Conservation (phyloP, 2,113 vertebrate genomes). For the Oxygymnocypris stewartii region DNA sequence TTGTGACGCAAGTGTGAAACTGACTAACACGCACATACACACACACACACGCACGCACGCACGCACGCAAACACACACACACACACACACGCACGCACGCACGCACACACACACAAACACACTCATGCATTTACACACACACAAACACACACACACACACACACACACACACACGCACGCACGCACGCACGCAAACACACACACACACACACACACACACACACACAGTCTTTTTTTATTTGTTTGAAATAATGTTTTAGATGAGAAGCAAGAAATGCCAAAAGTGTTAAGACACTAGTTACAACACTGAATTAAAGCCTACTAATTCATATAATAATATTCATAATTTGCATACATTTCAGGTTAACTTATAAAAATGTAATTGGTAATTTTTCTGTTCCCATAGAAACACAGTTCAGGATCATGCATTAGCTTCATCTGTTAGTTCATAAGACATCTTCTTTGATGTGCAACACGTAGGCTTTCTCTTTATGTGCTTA, state of each 20-base stretch:
- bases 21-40: neutral
- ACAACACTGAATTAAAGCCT: neutral
- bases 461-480: neutral
- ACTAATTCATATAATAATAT: neutral
- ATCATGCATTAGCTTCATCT: constrained; percentile 4
- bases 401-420: constrained; percentile 5
- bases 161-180: neutral
- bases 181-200: no score
- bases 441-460: neutral
- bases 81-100: no score
- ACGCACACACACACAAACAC: no score
- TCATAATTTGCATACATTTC: neutral
- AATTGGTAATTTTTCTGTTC: neutral
- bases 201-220: neutral
- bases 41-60: neutral
- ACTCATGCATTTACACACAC: no score
- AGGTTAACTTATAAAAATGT: neutral
- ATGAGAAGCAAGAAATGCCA: neutral
- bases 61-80: no score
- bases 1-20: neutral
- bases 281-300: neutral
- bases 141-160: neutral
- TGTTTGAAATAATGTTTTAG: neutral
- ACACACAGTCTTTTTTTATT: neutral
- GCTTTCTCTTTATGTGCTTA: neutral